A percentile compares a stretch with the other conserved stretches of the same genome.
Evolutionary conservation across 2,888 invertebrate genomes (phyloP).

Genomic region (Rhagonycha lutea): DNA sequence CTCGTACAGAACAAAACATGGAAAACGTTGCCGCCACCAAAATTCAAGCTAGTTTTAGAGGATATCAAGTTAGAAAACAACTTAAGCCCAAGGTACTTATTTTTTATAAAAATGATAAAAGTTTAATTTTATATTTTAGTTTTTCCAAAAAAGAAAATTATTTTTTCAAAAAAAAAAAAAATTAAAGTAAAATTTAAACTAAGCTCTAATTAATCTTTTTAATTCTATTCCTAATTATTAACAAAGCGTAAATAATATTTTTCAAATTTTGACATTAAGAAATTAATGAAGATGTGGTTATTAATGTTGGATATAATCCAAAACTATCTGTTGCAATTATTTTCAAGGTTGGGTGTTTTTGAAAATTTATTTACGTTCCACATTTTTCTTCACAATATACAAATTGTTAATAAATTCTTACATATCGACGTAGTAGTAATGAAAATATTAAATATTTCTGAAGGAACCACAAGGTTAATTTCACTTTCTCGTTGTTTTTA

Average conservation of each 20-base stretch:
- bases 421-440: neutral
- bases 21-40: constrained; percentile 63
- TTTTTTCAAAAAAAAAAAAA: neutral
- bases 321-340: constrained; percentile 24
- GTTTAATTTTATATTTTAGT: neutral
- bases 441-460: neutral
- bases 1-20: constrained; percentile 41
- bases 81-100: constrained; percentile 50
- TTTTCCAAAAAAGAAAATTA: neutral
- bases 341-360: constrained; percentile 14
- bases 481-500: neutral
- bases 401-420: neutral
- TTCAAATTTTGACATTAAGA: constrained; percentile 8
- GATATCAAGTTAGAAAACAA: constrained; percentile 62
- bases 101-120: neutral
- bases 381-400: neutral
- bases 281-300: constrained; percentile 14
- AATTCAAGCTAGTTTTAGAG: constrained; percentile 72
- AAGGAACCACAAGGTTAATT: neutral
- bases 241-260: neutral
- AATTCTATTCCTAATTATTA: neutral
- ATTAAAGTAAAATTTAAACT: neutral
- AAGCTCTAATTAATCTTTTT: neutral
- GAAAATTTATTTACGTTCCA: neutral
- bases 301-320: constrained; percentile 14